Base-by-base conservation (phyloP, 2,797 vertebrate species). In the Amblyopsis hoosieri region DNA sequence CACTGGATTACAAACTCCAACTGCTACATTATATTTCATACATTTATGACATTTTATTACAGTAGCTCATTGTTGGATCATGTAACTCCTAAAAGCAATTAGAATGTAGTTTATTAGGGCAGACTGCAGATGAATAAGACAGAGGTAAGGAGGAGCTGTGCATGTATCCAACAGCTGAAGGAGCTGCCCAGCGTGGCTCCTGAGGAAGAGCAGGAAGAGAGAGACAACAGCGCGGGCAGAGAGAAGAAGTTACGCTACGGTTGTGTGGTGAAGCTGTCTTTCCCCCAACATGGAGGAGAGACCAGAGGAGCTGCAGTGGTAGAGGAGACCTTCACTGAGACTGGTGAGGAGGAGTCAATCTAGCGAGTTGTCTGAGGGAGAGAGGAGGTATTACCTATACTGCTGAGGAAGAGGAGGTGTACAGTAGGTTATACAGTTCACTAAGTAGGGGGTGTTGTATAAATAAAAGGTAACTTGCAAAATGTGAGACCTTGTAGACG, bases 241-340 rank as follows among this genome's bases (percentile, higher is more conserved):
- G 66, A 61, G 52, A 75, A 11, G 45, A 80, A 54, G 0, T 49
- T 94, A 60, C 92, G 75, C 65, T 94, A 94, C 0, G 89, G 95
- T 64, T 95, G 95, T 57, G 31, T 94, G 51, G 58, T 94, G 57
- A 91, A 95, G 78, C 83, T 96, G 53, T 76, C 31, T 0, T 84
- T 96, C 71, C 93, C 90, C 4, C 62, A 12, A 0, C 91, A 92
- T 0, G 51, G 74, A 0, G 58, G 87, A 47, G 31, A 4, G 2
- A 90, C 82, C 60, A 86, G 81, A 57, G 95, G 94, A 14, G 73
- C 85, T 0, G 93, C 93, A 0, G 76, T 95, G 1, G 75, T 90
- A 0, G 85, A 94, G 66, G 91, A 92, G 50, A 56, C 70, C 37
- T 62, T 72, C 1, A 69, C 60, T 60, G 72, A 70, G 55, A 46